Evolutionary conservation across 2,888 invertebrate species (phyloP).

Genomic region (Empis livida): DNA sequence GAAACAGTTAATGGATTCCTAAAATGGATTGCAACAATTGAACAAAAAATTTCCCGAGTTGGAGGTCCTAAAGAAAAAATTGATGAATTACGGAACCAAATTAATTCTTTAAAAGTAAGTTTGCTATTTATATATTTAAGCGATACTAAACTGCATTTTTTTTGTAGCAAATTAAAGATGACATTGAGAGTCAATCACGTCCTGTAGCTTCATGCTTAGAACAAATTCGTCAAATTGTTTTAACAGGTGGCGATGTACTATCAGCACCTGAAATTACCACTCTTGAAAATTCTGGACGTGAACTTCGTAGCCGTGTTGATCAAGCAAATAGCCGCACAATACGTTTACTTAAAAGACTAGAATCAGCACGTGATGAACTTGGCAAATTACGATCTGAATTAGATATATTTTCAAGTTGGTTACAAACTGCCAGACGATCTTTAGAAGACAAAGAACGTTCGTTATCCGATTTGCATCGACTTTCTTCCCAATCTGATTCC

Average conservation of each 20-base stretch:
- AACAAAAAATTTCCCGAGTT: conserved; percentile 71
- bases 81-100: conserved; percentile 78
- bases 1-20: conserved; percentile 72
- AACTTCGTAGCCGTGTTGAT: conserved; percentile 70
- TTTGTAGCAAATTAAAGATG: conserved; percentile 71
- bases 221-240: conserved; percentile 78
- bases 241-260: conserved; percentile 82
- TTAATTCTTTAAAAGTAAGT: conserved; percentile 69
- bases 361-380: conserved; percentile 76
- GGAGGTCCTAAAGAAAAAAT: conserved; percentile 77
- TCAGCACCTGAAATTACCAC: conserved; percentile 83
- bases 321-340: conserved; percentile 69
- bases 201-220: conserved; percentile 76
- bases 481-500: conserved; percentile 61
- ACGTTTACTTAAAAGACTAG: conserved; percentile 59
- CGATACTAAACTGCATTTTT: too few relatives aligned
- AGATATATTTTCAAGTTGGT: conserved; percentile 69
- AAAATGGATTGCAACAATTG: conserved; percentile 76
- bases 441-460: conserved; percentile 78
- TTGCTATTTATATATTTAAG: too few relatives aligned
- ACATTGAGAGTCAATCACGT: conserved; percentile 72
- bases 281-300: conserved; percentile 74
- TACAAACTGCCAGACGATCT: conserved; percentile 63
- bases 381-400: conserved; percentile 74
- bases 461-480: conserved; percentile 58